phyloP scores from a whole-genome alignment of 1,140 invertebrate species.

The Panagrolaimus sp. region DNA sequence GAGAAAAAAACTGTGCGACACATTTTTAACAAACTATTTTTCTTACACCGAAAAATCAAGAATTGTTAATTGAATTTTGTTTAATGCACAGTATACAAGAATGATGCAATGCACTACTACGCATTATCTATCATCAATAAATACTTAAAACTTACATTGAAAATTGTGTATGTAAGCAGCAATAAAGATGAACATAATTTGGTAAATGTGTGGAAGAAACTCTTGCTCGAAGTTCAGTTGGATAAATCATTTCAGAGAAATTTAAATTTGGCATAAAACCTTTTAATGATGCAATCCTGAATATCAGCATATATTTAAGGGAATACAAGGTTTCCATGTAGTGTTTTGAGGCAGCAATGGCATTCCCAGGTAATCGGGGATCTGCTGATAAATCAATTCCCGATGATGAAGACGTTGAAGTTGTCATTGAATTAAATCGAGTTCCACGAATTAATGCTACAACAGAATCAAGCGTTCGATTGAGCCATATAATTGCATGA shows the following conservation, averaged over 20 bases:
- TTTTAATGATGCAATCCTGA: constrained; percentile 21
- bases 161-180: constrained; percentile 10
- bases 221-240: neutral
- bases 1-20: too few species aligned
- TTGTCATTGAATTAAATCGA: constrained; percentile 1
- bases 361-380: neutral
- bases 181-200: constrained; percentile 15
- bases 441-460: neutral
- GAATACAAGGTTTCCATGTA: constrained; percentile 20
- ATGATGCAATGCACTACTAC: too few species aligned
- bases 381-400: constrained; percentile 5
- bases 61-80: too few species aligned
- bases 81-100: too few species aligned
- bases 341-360: neutral
- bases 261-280: constrained; percentile 15
- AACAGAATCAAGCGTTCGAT: neutral
- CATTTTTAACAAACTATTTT: too few species aligned
- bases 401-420: neutral
- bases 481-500: neutral
- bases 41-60: too few species aligned
- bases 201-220: neutral
- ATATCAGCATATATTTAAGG: constrained; percentile 22
- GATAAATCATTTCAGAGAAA: constrained; percentile 15
- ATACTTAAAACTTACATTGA: neutral
- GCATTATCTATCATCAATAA: too few species aligned